phyloP scores from a whole-genome alignment of 2,797 vertebrate species.

The Chaetophractus vellerosus region DNA sequence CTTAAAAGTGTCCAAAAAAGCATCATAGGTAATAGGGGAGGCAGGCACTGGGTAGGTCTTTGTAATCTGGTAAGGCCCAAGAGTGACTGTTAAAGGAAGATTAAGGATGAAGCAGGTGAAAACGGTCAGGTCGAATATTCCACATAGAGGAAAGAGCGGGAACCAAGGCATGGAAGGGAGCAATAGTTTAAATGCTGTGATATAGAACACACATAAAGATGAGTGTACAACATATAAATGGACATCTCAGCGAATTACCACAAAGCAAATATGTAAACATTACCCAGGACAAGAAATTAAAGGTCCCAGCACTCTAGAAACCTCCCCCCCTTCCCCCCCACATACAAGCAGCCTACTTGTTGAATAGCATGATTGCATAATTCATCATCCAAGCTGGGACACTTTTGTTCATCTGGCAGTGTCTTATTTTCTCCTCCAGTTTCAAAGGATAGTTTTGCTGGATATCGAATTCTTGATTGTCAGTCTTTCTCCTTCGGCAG shows the following conservation, averaged over 20 bases:
- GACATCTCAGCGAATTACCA: not conserved
- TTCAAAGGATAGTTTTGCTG: conserved; percentile 49
- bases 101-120: not conserved
- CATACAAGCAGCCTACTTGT: not conserved
- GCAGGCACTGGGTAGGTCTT: not conserved
- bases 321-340: fast-evolving
- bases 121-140: not conserved
- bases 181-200: not conserved
- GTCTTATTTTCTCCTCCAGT: not conserved
- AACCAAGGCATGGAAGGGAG: not conserved
- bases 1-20: not conserved
- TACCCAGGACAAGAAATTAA: not conserved
- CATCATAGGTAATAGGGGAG: not conserved
- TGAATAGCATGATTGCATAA: not conserved
- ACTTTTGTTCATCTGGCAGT: not conserved
- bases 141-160: not conserved
- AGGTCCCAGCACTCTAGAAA: not conserved
- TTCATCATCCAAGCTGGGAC: not conserved
- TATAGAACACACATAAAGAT: not conserved
- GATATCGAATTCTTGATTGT: conserved; percentile 24
- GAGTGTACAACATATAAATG: not conserved
- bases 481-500: not conserved
- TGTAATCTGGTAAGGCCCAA: not conserved
- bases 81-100: not conserved
- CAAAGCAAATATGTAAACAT: not conserved